Conservation (phyloP, 2,888 invertebrate genomes). For the Pimpla rufipes region DNA sequence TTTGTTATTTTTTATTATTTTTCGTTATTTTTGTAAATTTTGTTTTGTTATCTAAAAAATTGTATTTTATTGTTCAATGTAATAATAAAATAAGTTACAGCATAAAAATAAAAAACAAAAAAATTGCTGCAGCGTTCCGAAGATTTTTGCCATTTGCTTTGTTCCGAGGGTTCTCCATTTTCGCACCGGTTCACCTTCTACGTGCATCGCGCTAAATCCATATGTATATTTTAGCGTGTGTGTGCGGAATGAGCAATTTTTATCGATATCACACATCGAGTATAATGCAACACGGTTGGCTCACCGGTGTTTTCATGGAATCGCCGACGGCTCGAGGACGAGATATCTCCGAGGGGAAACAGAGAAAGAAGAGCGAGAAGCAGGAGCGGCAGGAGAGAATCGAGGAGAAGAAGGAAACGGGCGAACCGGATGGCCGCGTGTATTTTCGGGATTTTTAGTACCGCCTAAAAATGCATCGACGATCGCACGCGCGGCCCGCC, state of each 20-base stretch:
- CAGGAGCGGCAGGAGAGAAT: background rate
- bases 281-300: constrained; percentile 5
- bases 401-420: constrained; percentile 15
- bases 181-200: too few relatives aligned
- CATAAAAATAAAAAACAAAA: too few relatives aligned
- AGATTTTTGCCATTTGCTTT: too few relatives aligned
- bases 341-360: constrained; percentile 20
- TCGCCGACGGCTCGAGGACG: constrained; percentile 22
- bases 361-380: background rate
- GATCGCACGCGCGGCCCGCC: constrained; percentile 30
- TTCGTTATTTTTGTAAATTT: too few relatives aligned
- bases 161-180: too few relatives aligned
- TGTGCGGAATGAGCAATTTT: background rate
- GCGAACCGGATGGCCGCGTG: constrained; percentile 55
- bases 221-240: background rate
- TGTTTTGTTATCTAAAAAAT: too few relatives aligned
- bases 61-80: too few relatives aligned
- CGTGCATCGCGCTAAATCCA: too few relatives aligned
- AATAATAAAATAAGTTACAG: too few relatives aligned
- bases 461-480: constrained; percentile 62
- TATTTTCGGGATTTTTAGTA: constrained; percentile 64
- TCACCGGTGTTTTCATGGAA: background rate
- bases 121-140: too few relatives aligned
- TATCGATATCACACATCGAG: constrained; percentile 28
- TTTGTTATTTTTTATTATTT: too few relatives aligned